phyloP scores from a whole-genome alignment of 2,797 vertebrate genomes.

The Argyrosomus regius region DNA sequence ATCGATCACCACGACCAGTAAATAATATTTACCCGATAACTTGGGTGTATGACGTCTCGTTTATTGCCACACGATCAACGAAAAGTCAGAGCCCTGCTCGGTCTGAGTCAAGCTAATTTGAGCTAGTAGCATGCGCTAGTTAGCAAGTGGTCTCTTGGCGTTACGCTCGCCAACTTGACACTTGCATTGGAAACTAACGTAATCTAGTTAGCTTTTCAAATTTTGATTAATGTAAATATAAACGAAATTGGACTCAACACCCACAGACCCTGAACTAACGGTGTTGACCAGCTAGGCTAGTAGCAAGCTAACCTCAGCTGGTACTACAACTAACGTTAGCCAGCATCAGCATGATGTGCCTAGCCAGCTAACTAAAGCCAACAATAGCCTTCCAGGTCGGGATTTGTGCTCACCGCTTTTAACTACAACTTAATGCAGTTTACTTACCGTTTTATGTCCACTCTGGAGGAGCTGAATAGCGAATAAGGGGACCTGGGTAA shows the following conservation, averaged over 20 bases:
- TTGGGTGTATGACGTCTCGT: conserved; percentile 38
- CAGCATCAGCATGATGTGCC: conserved; percentile 77
- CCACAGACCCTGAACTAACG: neutral
- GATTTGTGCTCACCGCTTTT: conserved; percentile 64
- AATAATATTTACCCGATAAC: conserved; percentile 17
- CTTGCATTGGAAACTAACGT: conserved; percentile 52
- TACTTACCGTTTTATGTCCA: conserved; percentile 94
- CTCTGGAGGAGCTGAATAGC: conserved; percentile 82
- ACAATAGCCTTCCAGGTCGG: conserved; percentile 77
- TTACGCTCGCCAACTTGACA: conserved; percentile 67
- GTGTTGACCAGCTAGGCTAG: conserved; percentile 32
- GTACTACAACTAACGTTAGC: conserved; percentile 71
- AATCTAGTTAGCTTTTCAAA: conserved; percentile 18
- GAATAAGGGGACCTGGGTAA: conserved; percentile 84
- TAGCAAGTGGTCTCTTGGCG: conserved; percentile 69
- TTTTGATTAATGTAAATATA: neutral
- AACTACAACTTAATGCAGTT: conserved; percentile 52
- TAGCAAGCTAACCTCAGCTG: conserved; percentile 67
- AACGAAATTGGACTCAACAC: neutral
- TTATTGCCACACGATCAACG: conserved; percentile 44
- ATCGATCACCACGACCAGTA: fast-evolving
- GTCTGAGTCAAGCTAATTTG: conserved; percentile 78
- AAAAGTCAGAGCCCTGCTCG: conserved; percentile 56
- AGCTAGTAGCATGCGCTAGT: conserved; percentile 84
- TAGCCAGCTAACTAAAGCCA: conserved; percentile 83